These are phyloP conservation scores for Diarsia rubi DNA, from an alignment of 2,888 invertebrate genomes.

Conservation along the genomic window DNA sequence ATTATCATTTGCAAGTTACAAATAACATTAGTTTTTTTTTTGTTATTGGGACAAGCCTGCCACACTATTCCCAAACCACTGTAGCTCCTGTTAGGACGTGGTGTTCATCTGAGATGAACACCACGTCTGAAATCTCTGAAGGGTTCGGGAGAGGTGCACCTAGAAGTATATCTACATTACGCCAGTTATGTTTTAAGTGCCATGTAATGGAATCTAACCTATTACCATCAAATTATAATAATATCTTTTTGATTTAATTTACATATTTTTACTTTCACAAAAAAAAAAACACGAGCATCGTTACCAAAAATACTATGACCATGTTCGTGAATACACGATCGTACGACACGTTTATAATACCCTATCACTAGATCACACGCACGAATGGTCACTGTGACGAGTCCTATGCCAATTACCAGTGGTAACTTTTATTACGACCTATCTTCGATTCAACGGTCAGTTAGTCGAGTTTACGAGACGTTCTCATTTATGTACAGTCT, in stretches of 20 bases:
- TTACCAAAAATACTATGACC: neutral
- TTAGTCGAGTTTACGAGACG: constrained; percentile 41
- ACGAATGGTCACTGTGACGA: constrained; percentile 22
- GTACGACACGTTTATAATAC: constrained; percentile 26
- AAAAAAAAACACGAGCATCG: neutral
- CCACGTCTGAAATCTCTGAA: too few relatives aligned
- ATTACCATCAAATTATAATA: too few relatives aligned
- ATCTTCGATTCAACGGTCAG: constrained; percentile 51
- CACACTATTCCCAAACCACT: too few relatives aligned
- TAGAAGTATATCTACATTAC: too few relatives aligned
- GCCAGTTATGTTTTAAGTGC: too few relatives aligned
- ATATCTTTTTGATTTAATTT: neutral
- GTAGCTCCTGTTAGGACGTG: too few relatives aligned
- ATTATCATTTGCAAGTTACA: too few relatives aligned
- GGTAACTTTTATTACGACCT: constrained; percentile 42
- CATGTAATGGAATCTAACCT: too few relatives aligned
- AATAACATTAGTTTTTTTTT: too few relatives aligned
- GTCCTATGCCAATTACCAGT: constrained; percentile 52
- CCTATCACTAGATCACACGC: constrained; percentile 41
- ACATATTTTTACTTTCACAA: neutral
- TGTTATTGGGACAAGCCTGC: too few relatives aligned
- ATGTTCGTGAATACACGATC: constrained; percentile 1
- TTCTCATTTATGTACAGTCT: constrained; percentile 27
- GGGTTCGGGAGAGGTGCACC: too few relatives aligned
- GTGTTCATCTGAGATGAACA: too few relatives aligned